Evolutionary conservation across 37 sponge, comb jelly and placozoan genomes (phyloP).

Genomic region (Aplysina aerophoba): DNA sequence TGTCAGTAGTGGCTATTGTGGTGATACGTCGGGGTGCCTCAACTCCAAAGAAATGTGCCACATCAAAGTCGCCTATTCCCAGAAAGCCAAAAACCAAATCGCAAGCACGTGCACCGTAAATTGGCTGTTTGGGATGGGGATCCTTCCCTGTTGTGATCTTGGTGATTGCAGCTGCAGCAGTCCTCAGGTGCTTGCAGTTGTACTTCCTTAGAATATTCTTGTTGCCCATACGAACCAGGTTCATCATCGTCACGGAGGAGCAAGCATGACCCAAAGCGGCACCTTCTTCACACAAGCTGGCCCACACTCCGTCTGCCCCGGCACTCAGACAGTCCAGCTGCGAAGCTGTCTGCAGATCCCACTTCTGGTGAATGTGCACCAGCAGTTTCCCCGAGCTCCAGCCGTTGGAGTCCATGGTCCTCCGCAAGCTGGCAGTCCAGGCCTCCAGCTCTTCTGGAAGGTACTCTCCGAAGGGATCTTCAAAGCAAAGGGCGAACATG

Average conservation of each 20-base stretch:
- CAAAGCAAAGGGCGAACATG: constrained; percentile 62
- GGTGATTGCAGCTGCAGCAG: constrained; percentile 71
- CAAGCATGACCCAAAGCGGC: constrained; percentile 88
- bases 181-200: constrained; percentile 74
- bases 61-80: constrained; percentile 66
- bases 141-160: constrained; percentile 66
- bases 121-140: constrained; percentile 72
- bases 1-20: constrained; percentile 71
- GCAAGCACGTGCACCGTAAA: constrained; percentile 79
- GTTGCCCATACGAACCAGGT: constrained; percentile 83
- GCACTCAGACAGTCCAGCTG: constrained; percentile 71
- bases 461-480: constrained; percentile 78
- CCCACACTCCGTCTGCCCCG: constrained; percentile 91
- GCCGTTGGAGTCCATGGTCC: constrained; percentile 69
- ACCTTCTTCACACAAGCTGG: constrained; percentile 85
- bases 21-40: constrained; percentile 64
- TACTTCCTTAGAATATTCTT: constrained; percentile 67
- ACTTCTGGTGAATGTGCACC: constrained; percentile 84
- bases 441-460: constrained; percentile 78
- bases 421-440: constrained; percentile 75
- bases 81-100: constrained; percentile 77
- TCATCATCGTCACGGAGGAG: constrained; percentile 76
- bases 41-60: constrained; percentile 85
- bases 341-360: constrained; percentile 73
- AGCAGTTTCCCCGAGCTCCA: constrained; percentile 70